Percentiles rank a stretch among this genome's conserved stretches.
Evolutionary conservation across 2,797 vertebrate species (phyloP).

Genomic region (Phoxinus dragarum): DNA sequence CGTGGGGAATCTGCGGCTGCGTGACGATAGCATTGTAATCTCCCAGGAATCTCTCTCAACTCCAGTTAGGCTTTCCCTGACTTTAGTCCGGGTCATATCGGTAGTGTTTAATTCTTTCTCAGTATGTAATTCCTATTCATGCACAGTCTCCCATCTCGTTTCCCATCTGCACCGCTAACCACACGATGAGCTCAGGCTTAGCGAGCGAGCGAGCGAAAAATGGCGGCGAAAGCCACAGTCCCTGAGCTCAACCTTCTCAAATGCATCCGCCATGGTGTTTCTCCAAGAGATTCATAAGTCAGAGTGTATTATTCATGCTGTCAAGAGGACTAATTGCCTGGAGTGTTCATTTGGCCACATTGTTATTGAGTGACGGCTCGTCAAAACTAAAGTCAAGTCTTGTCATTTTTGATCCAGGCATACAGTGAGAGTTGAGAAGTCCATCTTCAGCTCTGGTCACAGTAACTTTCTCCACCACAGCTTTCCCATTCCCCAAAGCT

Average conservation of each 20-base stretch:
- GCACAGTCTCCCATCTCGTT: slow-evolving; percentile 19
- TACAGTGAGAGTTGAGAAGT: slow-evolving; percentile 34
- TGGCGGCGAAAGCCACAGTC: background rate
- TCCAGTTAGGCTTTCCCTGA: slow-evolving; percentile 12
- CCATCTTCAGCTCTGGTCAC: slow-evolving; percentile 43
- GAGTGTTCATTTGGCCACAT: slow-evolving; percentile 54
- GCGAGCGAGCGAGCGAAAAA: background rate
- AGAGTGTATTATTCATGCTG: slow-evolving; percentile 57
- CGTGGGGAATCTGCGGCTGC: slow-evolving; percentile 62
- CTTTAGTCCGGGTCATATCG: slow-evolving; percentile 43
- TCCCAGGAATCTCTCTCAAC: slow-evolving; percentile 71
- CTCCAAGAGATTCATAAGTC: slow-evolving; percentile 53
- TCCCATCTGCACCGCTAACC: slow-evolving; percentile 9
- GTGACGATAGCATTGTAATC: slow-evolving; percentile 78
- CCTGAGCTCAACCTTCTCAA: slow-evolving; percentile 3
- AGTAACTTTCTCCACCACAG: slow-evolving; percentile 49
- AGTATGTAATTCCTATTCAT: slow-evolving; percentile 64
- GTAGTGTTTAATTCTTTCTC: slow-evolving; percentile 60
- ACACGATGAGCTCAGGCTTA: slow-evolving; percentile 14
- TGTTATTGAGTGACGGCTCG: slow-evolving; percentile 52
- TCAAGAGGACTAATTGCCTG: slow-evolving; percentile 59
- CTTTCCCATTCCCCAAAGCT: slow-evolving; percentile 72
- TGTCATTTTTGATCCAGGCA: slow-evolving; percentile 37
- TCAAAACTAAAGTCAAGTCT: slow-evolving; percentile 51
- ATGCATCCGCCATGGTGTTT: slow-evolving; percentile 33